Percentiles rank a stretch among this genome's conserved stretches.
Evolutionary conservation across 2,113 vertebrate species (phyloP).

Genomic region (Ptychochromis oligacanthus): DNA sequence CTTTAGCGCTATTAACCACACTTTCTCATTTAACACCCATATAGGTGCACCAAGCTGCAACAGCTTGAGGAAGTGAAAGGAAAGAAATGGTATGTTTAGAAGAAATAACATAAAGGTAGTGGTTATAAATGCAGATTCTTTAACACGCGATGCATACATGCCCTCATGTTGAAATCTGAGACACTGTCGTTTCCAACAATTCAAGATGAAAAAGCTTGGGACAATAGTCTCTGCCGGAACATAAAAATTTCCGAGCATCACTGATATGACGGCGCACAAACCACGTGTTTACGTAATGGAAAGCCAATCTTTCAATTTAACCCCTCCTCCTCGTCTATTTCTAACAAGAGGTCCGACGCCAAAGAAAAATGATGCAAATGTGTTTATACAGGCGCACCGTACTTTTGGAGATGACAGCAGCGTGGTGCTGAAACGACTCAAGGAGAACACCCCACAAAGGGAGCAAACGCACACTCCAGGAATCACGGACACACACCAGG

Average conservation of each 20-base stretch:
- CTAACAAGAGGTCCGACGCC: conserved; percentile 81
- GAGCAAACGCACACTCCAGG: conserved; percentile 55
- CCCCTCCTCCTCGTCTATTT: conserved; percentile 85
- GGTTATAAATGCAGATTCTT: not conserved
- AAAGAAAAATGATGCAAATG: conserved; percentile 81
- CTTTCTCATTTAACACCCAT: not conserved
- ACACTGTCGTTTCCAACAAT: conserved; percentile 7
- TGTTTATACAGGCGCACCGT: conserved; percentile 54
- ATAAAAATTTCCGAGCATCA: conserved; percentile 71
- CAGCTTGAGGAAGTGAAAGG: conserved; percentile 2
- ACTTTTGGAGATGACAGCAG: conserved; percentile 76
- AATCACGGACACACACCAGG: conserved; percentile 54
- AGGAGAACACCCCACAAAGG: conserved; percentile 46
- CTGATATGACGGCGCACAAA: conserved; percentile 85
- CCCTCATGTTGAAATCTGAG: not conserved
- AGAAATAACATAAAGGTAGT: not conserved
- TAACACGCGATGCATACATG: not conserved
- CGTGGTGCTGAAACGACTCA: conserved; percentile 61
- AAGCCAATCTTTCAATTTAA: conserved; percentile 87
- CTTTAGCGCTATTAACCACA: conserved; percentile 12
- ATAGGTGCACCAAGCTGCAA: not conserved
- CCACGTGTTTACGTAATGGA: conserved; percentile 94
- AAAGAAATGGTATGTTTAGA: conserved; percentile 1
- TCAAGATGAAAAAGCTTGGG: conserved; percentile 1
- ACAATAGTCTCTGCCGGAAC: conserved; percentile 44